Base-by-base conservation (phyloP, 2,888 invertebrate genomes). In the Ophioninae sp. region DNA sequence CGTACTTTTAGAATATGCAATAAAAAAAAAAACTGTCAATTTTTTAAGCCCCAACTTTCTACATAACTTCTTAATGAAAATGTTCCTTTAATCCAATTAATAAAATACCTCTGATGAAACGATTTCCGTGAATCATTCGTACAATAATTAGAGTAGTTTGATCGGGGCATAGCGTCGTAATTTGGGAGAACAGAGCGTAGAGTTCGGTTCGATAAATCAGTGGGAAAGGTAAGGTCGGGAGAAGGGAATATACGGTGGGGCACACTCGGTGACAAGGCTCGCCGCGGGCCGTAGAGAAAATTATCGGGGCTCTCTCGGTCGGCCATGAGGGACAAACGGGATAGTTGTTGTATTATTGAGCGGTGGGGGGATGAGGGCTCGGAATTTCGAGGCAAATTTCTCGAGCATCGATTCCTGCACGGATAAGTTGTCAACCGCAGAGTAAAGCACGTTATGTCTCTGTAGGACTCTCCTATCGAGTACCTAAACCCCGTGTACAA, bases 381-480 rank as follows among this genome's bases (percentile, higher is more conserved):
- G 79, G 70, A 84, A 79, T 81, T 64, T 61, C 75, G 65, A 81
- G 68, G 67, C 70, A 79, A 79, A 84, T 84, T 84, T 65, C 61
- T 72, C 61, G 68, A 79, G 41, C 75, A 78, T 81, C 84, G 76
- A 81, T 84, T 84, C 62, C 75, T 44, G 61, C 62, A 64, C 76
- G 79, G 81, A 84, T 84, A 84, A 84, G 79, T 84, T 81, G 65
- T 70, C 81, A 62, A 84, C 79, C 84, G 68, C 77, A 39, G 59
- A 57, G 79, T 61, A 79, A 76, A 81, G 61, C 73, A 68, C 73
- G 67, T 75, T 67, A 76, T 68, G 75, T 70, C 30, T 37, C 79
- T 79, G n/a, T 23, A 74, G 62, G 68, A 72, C 81, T 79, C 84
- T 81, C 84, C 30, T 6, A 44, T 79, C 62, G 37, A 68, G 75